Evolutionary conservation across 92 coral and sea anemone species (phyloP), one percentile per base, ranked within the genome.

Genomic region (Actinostola sp.): DNA sequence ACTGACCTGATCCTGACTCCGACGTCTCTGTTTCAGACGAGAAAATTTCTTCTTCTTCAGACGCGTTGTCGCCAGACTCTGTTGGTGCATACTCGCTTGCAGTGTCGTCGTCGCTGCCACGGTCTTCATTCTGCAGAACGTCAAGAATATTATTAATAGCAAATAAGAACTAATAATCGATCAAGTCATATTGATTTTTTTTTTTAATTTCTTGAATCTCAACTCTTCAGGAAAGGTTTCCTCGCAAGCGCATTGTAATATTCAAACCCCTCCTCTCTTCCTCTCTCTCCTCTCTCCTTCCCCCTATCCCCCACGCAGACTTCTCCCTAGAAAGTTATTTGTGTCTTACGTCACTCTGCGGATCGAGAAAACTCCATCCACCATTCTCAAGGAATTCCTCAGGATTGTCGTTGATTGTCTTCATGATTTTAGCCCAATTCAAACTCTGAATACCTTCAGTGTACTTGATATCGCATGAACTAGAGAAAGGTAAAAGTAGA

Each of bases 281-380:
- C n/a, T n/a, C 42, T 4, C 6, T 36, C 11, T 36, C 4, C 42
- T 36, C 42, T 36, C 11, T 36, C 4, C 6, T 36, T 36, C 6
- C 6, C 42, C 11, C 4, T 4, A 36, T 4, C 42, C 42, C 11
- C 42, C 4, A 36, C 11, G 11, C 11, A 36, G 11, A 4, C 6
- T 4, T 4, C 42, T 11, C 42, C 42, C 42, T 12, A 3, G 2
- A 59, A 12, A 3, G 30, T 2, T 17, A 6, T 20, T 20, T 4
- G 4, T 1, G 9, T 17, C 83, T 59, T 78, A 95, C 99, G 57
- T 84, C 85, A 75, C 99, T 95, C 41, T 95, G 92, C 0, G 99
- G 99, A 52, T 95, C 99, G 78, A 95, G 77, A 86, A 95, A 95
- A 75, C 99, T 86, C 99, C 99, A 95, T 8, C 99, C 99, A 25